phyloP scores from a whole-genome alignment of 2,888 invertebrate species.

The Dendrolimus pini region DNA sequence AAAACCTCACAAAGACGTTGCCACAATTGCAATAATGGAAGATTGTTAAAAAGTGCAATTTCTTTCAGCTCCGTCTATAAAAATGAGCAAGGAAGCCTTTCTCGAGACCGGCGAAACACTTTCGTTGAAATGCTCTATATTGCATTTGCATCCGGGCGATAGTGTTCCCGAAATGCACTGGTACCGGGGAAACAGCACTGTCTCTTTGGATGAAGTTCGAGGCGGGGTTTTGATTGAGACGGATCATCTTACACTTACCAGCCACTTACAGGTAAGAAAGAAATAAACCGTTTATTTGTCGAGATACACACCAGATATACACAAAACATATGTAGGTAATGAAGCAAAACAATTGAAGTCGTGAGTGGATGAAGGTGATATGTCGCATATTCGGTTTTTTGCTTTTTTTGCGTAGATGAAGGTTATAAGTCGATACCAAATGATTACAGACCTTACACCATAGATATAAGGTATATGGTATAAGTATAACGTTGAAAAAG shows the following conservation, averaged over 20 bases:
- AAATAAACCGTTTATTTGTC: too few relatives aligned
- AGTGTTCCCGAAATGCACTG: conserved; percentile 47
- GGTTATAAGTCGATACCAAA: too few relatives aligned
- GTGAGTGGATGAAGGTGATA: too few relatives aligned
- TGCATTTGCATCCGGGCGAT: conserved; percentile 48
- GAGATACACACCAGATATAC: too few relatives aligned
- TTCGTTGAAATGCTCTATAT: conserved; percentile 56
- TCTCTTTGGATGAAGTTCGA: conserved; percentile 51
- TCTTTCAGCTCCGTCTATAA: conserved; percentile 50
- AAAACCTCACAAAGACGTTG: background rate
- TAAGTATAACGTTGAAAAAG: too few relatives aligned
- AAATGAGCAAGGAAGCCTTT: conserved; percentile 60
- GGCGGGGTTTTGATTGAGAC: conserved; percentile 71
- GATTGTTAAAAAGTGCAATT: conserved; percentile 3
- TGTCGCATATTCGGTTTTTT: too few relatives aligned
- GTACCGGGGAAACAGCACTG: conserved; percentile 49
- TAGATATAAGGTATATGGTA: too few relatives aligned
- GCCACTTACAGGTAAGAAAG: conserved; percentile 57
- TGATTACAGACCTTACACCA: too few relatives aligned
- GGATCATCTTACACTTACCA: conserved; percentile 54
- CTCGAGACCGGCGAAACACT: conserved; percentile 62
- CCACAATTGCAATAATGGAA: background rate
- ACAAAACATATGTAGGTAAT: too few relatives aligned
- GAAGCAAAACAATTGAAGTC: too few relatives aligned
- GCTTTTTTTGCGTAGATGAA: too few relatives aligned